Evolutionary conservation across 1,140 invertebrate species (phyloP), one percentile per base, ranked within the genome.

Genomic region (Apolygus lucorum): DNA sequence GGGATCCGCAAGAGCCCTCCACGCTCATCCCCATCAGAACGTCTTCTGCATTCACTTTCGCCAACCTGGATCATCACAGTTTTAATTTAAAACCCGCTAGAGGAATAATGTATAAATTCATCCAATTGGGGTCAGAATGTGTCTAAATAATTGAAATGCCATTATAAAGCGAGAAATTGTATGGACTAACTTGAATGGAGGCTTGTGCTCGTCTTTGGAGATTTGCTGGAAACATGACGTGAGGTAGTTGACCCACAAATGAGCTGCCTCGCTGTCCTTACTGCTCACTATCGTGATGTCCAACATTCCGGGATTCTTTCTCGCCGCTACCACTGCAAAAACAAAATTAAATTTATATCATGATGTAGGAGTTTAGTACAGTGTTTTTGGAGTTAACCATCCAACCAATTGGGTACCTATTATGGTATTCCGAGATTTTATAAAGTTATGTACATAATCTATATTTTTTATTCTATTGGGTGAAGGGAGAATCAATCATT

Each of bases 221-320:
- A 91, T 89, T 79, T 90, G 89, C 75, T 91, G 88, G 76, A 91
- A 92, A 77, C 89, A 90, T 25, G 85, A 85, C 25, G 85, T 86
- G 70, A 92, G 83, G 78, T 91, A 91, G 74, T 88, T 87, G n/a
- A 88, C 88, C 87, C 90, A 90, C 11, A 90, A 75, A 4, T 83
- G 81, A 52, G 89, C 88, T 54, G 88, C 86, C 65, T 89, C 86
- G 70, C 89, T 90, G 29, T 86, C 85, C 63, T 85, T 86, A 72
- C 88, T 86, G 72, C 88, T 90, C 26, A 92, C 78, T 76, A 92
- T 89, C 28, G 90, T 81, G 29, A 92, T 89, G 74, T 91, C 90
- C 78, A 91, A 88, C 86, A 88, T 87, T 74, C 86, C 86, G 77
- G 78, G 74, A 79, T 81, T 74, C 49, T 73, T 77, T 1, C 76